Percentiles rank a stretch among this genome's conserved stretches.
These are phyloP conservation scores for Batillaria attramentaria DNA, from an alignment of 1,140 invertebrate species.

Conservation along the genomic window DNA sequence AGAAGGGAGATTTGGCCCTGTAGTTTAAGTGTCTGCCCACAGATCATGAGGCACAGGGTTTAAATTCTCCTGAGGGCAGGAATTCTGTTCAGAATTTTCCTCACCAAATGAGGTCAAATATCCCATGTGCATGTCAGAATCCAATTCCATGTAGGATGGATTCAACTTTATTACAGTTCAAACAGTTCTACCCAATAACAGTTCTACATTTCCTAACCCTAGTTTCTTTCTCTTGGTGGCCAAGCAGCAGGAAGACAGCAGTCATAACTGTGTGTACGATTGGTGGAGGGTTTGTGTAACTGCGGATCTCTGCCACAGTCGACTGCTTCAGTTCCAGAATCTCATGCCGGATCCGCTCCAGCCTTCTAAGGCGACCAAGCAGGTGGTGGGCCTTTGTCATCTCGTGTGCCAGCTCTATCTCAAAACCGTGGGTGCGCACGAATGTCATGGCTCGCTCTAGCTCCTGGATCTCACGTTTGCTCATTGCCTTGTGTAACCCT, in stretches of 20 bases:
- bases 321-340: constrained; percentile 69
- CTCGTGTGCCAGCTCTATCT: constrained; percentile 58
- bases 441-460: constrained; percentile 65
- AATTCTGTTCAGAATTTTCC: no score
- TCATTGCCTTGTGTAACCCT: constrained; percentile 64
- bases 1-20: no score
- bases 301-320: constrained; percentile 69
- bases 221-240: constrained; percentile 68
- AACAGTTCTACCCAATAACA: no score
- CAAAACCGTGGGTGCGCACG: constrained; percentile 66
- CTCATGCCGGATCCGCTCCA: constrained; percentile 69
- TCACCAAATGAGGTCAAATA: no score
- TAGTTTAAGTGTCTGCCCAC: no score
- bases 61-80: no score
- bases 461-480: constrained; percentile 58
- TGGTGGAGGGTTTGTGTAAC: constrained; percentile 65
- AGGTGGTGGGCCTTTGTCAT: constrained; percentile 61
- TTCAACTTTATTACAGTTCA: neutral
- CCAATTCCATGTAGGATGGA: neutral
- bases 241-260: constrained; percentile 64
- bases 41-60: no score
- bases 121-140: no score
- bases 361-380: constrained; percentile 54
- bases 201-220: constrained; percentile 61
- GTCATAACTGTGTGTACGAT: constrained; percentile 69